Evolutionary conservation across 2,888 invertebrate species (phyloP).

Genomic region (Eupithecia insigniata): DNA sequence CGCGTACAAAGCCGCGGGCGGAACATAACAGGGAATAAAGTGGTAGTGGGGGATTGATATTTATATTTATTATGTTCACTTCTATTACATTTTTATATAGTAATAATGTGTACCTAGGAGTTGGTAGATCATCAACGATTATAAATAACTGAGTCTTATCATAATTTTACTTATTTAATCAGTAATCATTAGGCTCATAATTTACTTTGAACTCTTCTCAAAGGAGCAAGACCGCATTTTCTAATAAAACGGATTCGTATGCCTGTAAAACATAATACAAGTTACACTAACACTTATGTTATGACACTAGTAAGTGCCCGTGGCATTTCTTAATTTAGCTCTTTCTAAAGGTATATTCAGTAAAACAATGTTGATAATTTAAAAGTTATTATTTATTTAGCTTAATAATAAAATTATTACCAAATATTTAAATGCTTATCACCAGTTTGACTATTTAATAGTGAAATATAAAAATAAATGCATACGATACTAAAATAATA

Average conservation of each 20-base stretch:
- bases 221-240: not conserved
- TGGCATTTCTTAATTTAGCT: not conserved
- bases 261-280: not conserved
- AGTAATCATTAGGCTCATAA: not conserved
- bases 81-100: too few relatives aligned
- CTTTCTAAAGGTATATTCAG: not conserved
- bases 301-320: not conserved
- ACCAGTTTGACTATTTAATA: constrained; percentile 4
- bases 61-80: too few relatives aligned
- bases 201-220: constrained; percentile 6
- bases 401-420: not conserved
- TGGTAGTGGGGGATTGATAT: too few relatives aligned
- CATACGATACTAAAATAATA: not conserved
- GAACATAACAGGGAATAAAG: too few relatives aligned
- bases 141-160: not conserved
- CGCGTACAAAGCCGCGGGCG: too few relatives aligned
- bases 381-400: not conserved
- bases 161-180: not conserved
- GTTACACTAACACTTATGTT: not conserved
- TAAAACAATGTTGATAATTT: too few relatives aligned
- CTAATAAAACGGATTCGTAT: not conserved
- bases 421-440: not conserved
- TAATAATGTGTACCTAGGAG: not conserved
- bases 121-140: not conserved
- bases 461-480: constrained; percentile 11